phyloP scores from a whole-genome alignment of 2,113 vertebrate genomes.

The Gorsachius goisagi region DNA sequence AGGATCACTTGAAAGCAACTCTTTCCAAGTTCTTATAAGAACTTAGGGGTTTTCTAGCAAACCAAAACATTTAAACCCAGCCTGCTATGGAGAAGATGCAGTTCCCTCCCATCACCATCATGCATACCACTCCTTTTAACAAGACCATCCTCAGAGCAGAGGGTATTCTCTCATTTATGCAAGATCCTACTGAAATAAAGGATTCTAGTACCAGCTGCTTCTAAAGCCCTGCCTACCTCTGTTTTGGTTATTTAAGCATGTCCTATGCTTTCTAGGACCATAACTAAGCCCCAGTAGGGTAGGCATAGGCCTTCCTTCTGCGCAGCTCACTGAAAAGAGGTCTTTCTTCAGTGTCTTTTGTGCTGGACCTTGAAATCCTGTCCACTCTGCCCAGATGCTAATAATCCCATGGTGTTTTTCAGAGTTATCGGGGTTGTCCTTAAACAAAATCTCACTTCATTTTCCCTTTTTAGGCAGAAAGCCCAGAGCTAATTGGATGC shows the following conservation, averaged over 20 bases:
- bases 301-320: neutral
- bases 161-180: neutral
- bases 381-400: slow-evolving; percentile 17
- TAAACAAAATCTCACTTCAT: slow-evolving; percentile 63
- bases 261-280: neutral
- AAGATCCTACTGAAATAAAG: neutral
- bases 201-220: neutral
- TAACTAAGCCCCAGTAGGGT: neutral
- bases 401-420: neutral
- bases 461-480: slow-evolving; percentile 57
- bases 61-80: neutral
- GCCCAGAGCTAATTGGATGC: slow-evolving; percentile 62
- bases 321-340: neutral
- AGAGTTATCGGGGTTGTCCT: neutral
- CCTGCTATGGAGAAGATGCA: neutral
- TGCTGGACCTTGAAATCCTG: slow-evolving; percentile 8
- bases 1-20: neutral
- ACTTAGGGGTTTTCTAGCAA: neutral
- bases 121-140: neutral
- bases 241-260: neutral
- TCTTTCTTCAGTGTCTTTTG: slow-evolving; percentile 18
- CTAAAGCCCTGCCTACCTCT: neutral
- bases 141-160: neutral
- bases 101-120: neutral
- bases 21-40: neutral